Percentiles rank a stretch among this genome's conserved stretches.
phyloP scores from a whole-genome alignment of 2,888 invertebrate species.

The Drosophila lacicola region DNA sequence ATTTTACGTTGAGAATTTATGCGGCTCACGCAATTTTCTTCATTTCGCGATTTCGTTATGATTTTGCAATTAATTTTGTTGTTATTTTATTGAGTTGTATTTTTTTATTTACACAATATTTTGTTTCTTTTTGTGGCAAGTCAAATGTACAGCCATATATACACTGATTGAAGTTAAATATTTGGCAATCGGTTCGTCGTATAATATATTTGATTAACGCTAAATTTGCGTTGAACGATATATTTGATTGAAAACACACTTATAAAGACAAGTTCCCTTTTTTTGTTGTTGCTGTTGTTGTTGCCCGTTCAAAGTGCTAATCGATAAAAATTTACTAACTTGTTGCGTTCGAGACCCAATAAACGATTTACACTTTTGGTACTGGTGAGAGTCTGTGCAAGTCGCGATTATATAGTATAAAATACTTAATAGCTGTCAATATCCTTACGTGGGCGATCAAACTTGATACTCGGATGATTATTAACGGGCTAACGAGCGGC shows the following conservation, averaged over 20 bases:
- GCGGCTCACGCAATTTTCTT: conserved; percentile 68
- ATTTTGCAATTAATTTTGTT: conserved; percentile 58
- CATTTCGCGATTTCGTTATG: conserved; percentile 49
- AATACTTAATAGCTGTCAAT: conserved; percentile 12
- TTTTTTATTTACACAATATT: conserved; percentile 19
- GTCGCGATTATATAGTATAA: conserved; percentile 18
- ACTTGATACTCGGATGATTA: conserved; percentile 19
- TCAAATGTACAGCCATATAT: conserved; percentile 27
- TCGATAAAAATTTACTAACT: conserved; percentile 64
- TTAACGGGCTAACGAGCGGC: conserved; percentile 17
- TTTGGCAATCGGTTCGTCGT: conserved; percentile 50
- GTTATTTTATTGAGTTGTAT: conserved; percentile 18
- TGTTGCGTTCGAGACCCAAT: conserved; percentile 51
- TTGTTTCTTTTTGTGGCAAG: conserved; percentile 1
- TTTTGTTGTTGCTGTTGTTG: background rate
- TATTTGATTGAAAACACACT: conserved; percentile 24
- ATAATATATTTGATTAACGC: conserved; percentile 14
- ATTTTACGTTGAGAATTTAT: conserved; percentile 67
- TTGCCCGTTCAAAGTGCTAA: conserved; percentile 47
- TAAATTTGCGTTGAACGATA: conserved; percentile 25
- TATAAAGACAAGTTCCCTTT: conserved; percentile 17
- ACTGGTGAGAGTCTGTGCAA: conserved; percentile 49
- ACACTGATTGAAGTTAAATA: conserved; percentile 36
- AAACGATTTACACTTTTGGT: conserved; percentile 30
- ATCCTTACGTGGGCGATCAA: conserved; percentile 37